phyloP scores from a whole-genome alignment of 2,113 vertebrate genomes.

The Centropus bengalensis region DNA sequence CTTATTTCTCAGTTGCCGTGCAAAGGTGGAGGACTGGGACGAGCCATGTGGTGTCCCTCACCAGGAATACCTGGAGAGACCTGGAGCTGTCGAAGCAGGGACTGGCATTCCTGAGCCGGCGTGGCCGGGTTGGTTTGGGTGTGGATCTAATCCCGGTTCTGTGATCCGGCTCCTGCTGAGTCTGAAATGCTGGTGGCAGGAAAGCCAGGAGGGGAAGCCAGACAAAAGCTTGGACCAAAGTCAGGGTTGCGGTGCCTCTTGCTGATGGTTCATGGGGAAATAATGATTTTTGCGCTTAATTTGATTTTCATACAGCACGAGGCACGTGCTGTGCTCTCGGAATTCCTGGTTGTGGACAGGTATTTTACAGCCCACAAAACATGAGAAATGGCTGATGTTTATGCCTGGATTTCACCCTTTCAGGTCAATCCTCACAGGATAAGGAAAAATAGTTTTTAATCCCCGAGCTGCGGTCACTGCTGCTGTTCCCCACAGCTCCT shows the following conservation, averaged over 20 bases:
- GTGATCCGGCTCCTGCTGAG: slow-evolving; percentile 35
- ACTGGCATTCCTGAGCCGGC: not conserved
- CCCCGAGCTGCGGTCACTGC: not conserved
- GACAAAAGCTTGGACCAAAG: slow-evolving; percentile 55
- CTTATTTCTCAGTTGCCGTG: not conserved
- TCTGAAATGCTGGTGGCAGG: slow-evolving; percentile 55
- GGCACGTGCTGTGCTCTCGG: not conserved
- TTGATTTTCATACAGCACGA: not conserved
- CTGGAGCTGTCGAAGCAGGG: not conserved
- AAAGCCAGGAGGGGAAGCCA: slow-evolving; percentile 45
- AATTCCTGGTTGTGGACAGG: not conserved
- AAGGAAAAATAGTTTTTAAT: not conserved
- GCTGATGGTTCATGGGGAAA: slow-evolving; percentile 25
- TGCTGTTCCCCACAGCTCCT: not conserved
- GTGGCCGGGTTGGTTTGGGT: slow-evolving; percentile 8
- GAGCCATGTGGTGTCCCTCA: not conserved
- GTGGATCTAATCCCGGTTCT: slow-evolving; percentile 27
- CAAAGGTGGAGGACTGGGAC: not conserved
- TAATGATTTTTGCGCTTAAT: not conserved
- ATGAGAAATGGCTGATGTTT: not conserved
- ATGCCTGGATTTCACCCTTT: not conserved
- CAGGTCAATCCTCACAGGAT: not conserved
- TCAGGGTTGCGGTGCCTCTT: slow-evolving; percentile 34
- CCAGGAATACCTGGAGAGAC: not conserved
- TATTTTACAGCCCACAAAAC: not conserved